A percentile compares a stretch with the other conserved stretches of the same genome.
These are phyloP conservation scores for Pelosia muscerda DNA, from an alignment of 2,888 invertebrate species.

Conservation along the genomic window DNA sequence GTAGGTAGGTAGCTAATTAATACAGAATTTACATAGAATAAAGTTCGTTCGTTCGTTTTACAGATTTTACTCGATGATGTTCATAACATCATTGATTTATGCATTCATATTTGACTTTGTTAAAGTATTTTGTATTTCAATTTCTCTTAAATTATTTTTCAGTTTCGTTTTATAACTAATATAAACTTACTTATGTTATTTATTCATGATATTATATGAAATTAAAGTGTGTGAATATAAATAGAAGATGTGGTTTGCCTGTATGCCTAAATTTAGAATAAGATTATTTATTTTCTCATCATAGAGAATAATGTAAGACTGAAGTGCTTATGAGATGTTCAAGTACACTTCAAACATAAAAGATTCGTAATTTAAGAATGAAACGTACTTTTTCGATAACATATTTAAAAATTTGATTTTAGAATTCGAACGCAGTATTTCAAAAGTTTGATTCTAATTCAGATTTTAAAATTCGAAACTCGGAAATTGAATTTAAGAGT, in stretches of 20 bases:
- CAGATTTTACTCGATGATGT: too few species aligned
- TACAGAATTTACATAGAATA: too few species aligned
- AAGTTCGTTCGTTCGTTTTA: too few species aligned
- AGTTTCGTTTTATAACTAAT: constrained; percentile 4
- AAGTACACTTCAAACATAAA: background rate
- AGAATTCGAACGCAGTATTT: background rate
- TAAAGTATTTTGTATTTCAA: constrained; percentile 15
- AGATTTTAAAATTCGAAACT: too few species aligned
- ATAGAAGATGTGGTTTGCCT: too few species aligned
- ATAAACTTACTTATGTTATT: background rate
- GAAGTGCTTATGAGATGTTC: background rate
- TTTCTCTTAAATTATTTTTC: constrained; percentile 17
- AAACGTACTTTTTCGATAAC: background rate
- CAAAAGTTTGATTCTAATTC: too few species aligned
- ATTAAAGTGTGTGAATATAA: background rate
- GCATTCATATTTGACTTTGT: constrained; percentile 13
- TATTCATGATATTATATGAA: background rate
- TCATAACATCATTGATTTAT: constrained; percentile 9
- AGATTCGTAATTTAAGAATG: background rate
- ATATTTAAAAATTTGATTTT: background rate
- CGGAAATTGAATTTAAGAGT: too few species aligned
- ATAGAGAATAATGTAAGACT: background rate
- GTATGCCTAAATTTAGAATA: background rate
- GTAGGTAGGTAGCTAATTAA: too few species aligned
- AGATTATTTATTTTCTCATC: background rate